Percentiles rank a stretch among this genome's conserved stretches.
phyloP scores from a whole-genome alignment of 1,140 invertebrate species.

The Himalopsyche phryganea region DNA sequence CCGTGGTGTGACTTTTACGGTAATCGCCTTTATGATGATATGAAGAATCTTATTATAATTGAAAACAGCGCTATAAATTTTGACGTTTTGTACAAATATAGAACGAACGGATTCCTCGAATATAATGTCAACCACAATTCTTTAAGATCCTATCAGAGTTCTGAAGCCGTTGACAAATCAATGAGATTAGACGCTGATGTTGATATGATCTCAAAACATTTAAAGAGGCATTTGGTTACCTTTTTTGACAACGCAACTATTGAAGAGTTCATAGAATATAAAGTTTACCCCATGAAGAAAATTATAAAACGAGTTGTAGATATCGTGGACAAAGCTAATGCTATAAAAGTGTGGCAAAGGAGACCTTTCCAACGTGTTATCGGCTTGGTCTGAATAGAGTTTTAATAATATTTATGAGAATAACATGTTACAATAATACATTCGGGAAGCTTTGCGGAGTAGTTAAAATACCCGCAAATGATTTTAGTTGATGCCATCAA shows the following conservation, averaged over 20 bases:
- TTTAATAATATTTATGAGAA: no score
- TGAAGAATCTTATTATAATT: conserved; percentile 8
- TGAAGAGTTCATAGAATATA: conserved; percentile 24
- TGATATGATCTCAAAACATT: not conserved
- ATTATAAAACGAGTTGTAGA: conserved; percentile 13
- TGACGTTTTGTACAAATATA: conserved; percentile 7
- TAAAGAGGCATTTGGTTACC: conserved; percentile 8
- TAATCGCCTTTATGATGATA: conserved; percentile 15
- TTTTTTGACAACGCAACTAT: conserved; percentile 18
- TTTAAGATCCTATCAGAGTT: not conserved
- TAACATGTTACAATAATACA: no score
- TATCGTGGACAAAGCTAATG: not conserved
- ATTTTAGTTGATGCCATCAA: no score
- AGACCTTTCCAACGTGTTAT: conserved; percentile 25
- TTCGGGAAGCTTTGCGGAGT: no score
- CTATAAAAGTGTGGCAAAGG: conserved; percentile 11
- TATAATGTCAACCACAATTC: conserved; percentile 23
- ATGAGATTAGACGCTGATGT: conserved; percentile 1
- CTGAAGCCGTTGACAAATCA: conserved; percentile 7
- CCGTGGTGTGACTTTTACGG: conserved; percentile 19
- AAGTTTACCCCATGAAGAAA: conserved; percentile 13
- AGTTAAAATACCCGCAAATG: no score
- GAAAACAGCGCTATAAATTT: conserved; percentile 8
- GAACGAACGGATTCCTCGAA: conserved; percentile 17
- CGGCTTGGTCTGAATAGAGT: no score